Base-by-base conservation (phyloP, 2,113 vertebrate genomes). In the Ptilonorhynchus violaceus region DNA sequence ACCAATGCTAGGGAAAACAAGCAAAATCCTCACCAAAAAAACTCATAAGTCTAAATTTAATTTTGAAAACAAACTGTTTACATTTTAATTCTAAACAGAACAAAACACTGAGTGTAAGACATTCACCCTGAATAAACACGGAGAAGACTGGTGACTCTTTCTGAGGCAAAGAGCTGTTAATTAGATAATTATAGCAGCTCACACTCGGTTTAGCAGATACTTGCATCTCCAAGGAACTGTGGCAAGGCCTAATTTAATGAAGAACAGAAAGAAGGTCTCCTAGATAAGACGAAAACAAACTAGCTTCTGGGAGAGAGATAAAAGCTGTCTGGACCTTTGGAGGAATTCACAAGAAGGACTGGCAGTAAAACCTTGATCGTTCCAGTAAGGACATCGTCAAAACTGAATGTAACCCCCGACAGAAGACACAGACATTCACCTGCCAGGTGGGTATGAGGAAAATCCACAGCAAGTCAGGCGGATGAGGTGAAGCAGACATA, bases 161-260 rank as follows among this genome's bases (percentile, higher is more conserved):
- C 25, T 60, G 47, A 64, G 31, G 12, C 62, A 77, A 88, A 69
- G 79, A 97, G 67, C 82, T 88, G 95, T 68, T 95, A 86, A 92
- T 67, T 13, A 67, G 68, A 28, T 49, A 67, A 31, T 69, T 53
- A 31, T 4, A 49, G 50, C 10, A 86, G 46, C n/a, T 30, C 63
- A 35, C 39, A 13, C 49, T 70, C 31, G 15, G 21, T 55, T 91
- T 70, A 47, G 87, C 85, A 74, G 67, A 20, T 77, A 50, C 59
- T 82, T 46, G 24, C 41, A 53, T 4, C 50, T 84, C 47, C 55
- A n/a, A 55, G 33, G 68, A 84, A 41, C 0, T 17, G 33, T 58
- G 63, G 33, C 41, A 37, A 83, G 27, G 42, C 31, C 11, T 15
- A 12, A 59, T 69, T 83, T 42, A 77, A n/a, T 1, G 14, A 74